These are phyloP conservation scores for Tachina lurida DNA, from an alignment of 2,888 invertebrate genomes.

Conservation along the genomic window DNA sequence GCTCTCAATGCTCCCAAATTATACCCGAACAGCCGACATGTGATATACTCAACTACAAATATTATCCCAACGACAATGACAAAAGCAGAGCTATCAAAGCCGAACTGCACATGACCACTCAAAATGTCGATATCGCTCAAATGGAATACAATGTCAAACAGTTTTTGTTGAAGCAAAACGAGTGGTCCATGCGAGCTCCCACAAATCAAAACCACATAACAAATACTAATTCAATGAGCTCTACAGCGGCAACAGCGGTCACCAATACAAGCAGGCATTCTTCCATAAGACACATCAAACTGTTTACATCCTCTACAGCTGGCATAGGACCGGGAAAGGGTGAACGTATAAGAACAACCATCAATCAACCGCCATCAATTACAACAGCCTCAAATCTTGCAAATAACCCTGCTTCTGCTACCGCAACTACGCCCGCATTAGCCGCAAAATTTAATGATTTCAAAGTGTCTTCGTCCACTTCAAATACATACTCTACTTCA, in stretches of 20 bases:
- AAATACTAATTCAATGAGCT: conserved; percentile 11
- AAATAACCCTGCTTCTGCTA: neutral
- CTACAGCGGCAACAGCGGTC: conserved; percentile 11
- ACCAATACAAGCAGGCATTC: conserved; percentile 28
- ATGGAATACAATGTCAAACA: conserved; percentile 91
- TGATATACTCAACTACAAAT: conserved; percentile 82
- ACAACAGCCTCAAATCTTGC: conserved; percentile 52
- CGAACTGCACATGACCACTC: conserved; percentile 80
- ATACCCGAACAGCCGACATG: conserved; percentile 79
- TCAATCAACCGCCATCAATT: conserved; percentile 35
- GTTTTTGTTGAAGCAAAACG: conserved; percentile 86
- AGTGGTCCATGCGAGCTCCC: conserved; percentile 82
- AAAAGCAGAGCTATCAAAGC: conserved; percentile 79
- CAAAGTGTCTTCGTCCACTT: conserved; percentile 40
- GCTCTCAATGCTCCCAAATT: conserved; percentile 65
- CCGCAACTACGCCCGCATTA: conserved; percentile 16
- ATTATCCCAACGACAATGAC: conserved; percentile 80
- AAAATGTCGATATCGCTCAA: conserved; percentile 86
- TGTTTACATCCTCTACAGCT: conserved; percentile 69
- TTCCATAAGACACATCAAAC: conserved; percentile 74
- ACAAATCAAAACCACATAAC: conserved; percentile 42
- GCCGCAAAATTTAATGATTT: conserved; percentile 42
- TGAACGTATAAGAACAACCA: conserved; percentile 76
- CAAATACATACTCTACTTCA: conserved; percentile 21
- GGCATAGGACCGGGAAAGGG: conserved; percentile 78